These are phyloP conservation scores for Otolemur garnettii DNA, from an alignment of 2,113 vertebrate species.

Conservation along the genomic window DNA sequence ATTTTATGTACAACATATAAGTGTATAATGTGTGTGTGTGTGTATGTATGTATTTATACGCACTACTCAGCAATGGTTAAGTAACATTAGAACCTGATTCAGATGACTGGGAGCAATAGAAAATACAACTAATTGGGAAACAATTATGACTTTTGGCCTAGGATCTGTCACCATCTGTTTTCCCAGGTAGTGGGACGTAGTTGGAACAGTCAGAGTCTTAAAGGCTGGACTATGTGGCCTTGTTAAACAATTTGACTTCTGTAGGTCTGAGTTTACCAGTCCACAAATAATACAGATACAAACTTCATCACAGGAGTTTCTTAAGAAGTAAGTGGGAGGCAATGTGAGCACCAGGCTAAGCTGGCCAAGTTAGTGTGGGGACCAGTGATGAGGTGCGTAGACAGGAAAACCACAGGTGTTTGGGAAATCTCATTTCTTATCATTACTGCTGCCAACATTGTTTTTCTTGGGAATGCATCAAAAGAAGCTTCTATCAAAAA, in stretches of 20 bases:
- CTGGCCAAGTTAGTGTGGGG: not conserved
- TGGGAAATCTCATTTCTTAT: not conserved
- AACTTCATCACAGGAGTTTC: not conserved
- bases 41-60: not conserved
- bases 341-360: not conserved
- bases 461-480: not conserved
- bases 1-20: not conserved
- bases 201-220: not conserved
- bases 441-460: not conserved
- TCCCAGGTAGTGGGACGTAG: not conserved
- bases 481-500: not conserved
- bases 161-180: not conserved
- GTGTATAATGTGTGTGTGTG: too few species aligned
- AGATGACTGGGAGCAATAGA: not conserved
- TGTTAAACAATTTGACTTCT: not conserved
- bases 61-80: not conserved
- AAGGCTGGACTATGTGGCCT: not conserved
- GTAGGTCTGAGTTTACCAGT: not conserved
- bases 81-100: not conserved
- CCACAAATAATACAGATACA: not conserved
- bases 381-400: fast-evolving
- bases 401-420: not conserved
- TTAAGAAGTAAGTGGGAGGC: not conserved
- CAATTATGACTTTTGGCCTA: not conserved
- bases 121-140: not conserved